A percentile compares a stretch with the other conserved stretches of the same genome.
Conservation (phyloP, 2,113 vertebrate species). For the Paedocypris sp. region DNA sequence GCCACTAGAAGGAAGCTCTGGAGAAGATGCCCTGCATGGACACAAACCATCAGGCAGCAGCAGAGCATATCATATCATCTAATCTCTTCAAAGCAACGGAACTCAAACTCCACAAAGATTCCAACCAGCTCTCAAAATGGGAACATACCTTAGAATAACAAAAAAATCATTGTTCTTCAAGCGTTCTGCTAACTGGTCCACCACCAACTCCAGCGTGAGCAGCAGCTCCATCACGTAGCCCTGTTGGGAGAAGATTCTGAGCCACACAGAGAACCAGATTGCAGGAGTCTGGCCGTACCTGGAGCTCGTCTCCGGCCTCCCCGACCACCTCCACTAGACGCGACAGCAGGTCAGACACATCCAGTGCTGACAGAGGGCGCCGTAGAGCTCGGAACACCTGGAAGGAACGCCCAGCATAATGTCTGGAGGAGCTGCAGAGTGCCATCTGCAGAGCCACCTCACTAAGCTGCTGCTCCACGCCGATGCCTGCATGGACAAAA, state of each 20-base stretch:
- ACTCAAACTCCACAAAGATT: too few relatives aligned
- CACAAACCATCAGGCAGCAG: background rate
- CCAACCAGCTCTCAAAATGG: too few relatives aligned
- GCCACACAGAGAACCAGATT: constrained; percentile 24
- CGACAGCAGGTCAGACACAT: constrained; percentile 82
- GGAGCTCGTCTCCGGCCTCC: constrained; percentile 77
- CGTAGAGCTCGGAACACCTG: constrained; percentile 91
- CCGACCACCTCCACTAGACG: constrained; percentile 82
- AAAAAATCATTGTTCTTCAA: constrained; percentile 84
- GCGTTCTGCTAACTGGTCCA: constrained; percentile 89
- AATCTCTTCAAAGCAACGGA: too few relatives aligned
- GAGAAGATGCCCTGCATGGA: constrained; percentile 71
- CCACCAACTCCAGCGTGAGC: constrained; percentile 84
- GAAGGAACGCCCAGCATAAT: constrained; percentile 92
- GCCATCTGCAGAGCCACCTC: constrained; percentile 91
- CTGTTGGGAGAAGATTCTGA: constrained; percentile 46
- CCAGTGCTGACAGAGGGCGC: constrained; percentile 87
- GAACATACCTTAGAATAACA: constrained; percentile 67
- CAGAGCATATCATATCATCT: background rate
- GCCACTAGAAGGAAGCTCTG: constrained; percentile 70
- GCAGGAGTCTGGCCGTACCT: constrained; percentile 35
- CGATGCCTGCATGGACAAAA: constrained; percentile 3
- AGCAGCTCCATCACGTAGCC: constrained; percentile 93
- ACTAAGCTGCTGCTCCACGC: constrained; percentile 85
- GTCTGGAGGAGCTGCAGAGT: constrained; percentile 89